Conservation (phyloP, 37 sponge, comb jelly and placozoan species). For the Tethya wilhelma region DNA sequence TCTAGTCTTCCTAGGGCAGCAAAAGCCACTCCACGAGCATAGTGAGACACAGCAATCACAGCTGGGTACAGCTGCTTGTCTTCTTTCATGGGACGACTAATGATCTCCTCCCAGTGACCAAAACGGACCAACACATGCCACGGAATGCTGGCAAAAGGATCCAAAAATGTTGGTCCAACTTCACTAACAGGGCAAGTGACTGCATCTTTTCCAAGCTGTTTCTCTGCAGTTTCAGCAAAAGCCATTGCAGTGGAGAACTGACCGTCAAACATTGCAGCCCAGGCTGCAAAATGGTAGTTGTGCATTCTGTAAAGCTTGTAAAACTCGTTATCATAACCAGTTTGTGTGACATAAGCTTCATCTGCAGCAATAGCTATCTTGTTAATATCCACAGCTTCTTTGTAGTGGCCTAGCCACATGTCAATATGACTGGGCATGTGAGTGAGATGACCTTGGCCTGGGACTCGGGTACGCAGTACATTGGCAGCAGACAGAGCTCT, state of each 20-base stretch:
- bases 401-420: conserved; percentile 79
- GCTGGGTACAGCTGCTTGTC: too few relatives aligned
- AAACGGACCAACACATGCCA: conserved; percentile 74
- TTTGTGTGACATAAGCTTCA: conserved; percentile 23
- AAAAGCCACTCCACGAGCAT: conserved; percentile 71
- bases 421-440: conserved; percentile 78
- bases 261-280: conserved; percentile 77
- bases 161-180: conserved; percentile 26
- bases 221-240: too few relatives aligned
- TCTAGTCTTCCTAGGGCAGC: conserved; percentile 48
- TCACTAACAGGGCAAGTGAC: too few relatives aligned
- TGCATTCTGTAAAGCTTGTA: conserved; percentile 38
- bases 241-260: conserved; percentile 45
- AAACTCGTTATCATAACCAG: too few relatives aligned
- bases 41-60: conserved; percentile 45
- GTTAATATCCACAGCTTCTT: conserved; percentile 69
- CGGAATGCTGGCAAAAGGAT: too few relatives aligned
- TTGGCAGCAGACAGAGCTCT: conserved; percentile 55
- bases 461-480: conserved; percentile 21
- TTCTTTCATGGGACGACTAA: conserved; percentile 42
- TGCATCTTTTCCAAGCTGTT: too few relatives aligned
- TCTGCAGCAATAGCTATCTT: conserved; percentile 50
- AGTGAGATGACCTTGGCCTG: conserved; percentile 58
- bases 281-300: conserved; percentile 67
- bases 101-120: conserved; percentile 75